These are phyloP conservation scores for Scolopax mira DNA, from an alignment of 2,113 vertebrate species.

Conservation along the genomic window DNA sequence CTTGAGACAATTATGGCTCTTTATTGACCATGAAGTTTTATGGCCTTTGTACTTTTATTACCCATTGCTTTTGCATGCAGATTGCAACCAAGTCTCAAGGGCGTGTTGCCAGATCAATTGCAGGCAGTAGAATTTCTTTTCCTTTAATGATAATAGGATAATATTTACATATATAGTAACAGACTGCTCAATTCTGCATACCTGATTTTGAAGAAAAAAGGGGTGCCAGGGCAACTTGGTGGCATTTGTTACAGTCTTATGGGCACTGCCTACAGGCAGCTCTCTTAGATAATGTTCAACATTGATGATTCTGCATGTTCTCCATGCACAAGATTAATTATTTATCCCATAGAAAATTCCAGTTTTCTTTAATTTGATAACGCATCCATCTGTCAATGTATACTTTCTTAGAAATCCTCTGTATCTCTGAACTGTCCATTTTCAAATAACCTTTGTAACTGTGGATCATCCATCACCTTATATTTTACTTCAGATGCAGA, in stretches of 20 bases:
- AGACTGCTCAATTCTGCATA: background rate
- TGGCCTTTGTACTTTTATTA: background rate
- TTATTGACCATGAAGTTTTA: background rate
- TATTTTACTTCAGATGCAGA: background rate
- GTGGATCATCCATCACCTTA: background rate
- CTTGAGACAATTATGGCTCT: background rate
- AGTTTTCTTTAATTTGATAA: constrained; percentile 4
- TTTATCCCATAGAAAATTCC: background rate
- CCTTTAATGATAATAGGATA: background rate
- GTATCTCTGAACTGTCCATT: background rate
- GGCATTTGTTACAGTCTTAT: background rate
- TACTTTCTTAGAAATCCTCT: background rate
- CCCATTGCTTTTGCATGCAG: background rate
- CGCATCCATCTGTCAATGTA: background rate
- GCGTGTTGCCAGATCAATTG: background rate
- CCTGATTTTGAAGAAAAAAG: background rate
- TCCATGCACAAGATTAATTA: background rate
- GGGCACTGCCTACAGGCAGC: background rate
- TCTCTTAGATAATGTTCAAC: background rate
- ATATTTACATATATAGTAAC: background rate
- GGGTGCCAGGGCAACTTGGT: background rate
- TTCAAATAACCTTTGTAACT: background rate
- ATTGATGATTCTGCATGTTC: background rate
- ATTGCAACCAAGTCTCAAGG: background rate
- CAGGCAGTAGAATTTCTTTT: background rate